These are phyloP conservation scores for Dendrolimus punctatus DNA, from an alignment of 1,140 invertebrate genomes.

Conservation along the genomic window DNA sequence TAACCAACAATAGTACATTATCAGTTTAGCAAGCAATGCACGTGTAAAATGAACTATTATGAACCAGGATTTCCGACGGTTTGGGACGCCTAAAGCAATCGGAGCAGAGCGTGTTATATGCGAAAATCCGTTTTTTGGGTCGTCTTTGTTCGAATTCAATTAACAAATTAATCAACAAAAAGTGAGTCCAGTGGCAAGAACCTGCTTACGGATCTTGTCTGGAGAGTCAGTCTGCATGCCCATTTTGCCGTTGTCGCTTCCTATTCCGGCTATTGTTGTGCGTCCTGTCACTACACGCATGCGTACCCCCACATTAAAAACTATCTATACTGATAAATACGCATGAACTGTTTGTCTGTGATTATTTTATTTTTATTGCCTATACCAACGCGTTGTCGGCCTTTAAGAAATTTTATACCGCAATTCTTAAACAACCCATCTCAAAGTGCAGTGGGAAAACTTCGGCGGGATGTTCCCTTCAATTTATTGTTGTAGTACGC, in stretches of 20 bases:
- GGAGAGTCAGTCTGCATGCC: slow-evolving; percentile 47
- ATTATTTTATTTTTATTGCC: too few species aligned
- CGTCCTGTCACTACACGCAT: slow-evolving; percentile 58
- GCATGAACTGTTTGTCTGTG: too few species aligned
- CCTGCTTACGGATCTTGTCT: slow-evolving; percentile 56
- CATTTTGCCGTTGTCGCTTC: slow-evolving; percentile 59
- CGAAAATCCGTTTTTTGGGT: slow-evolving; percentile 22
- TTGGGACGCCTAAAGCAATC: slow-evolving; percentile 18
- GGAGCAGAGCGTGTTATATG: slow-evolving; percentile 22
- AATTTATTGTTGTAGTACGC: too few species aligned
- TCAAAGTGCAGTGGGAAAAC: too few species aligned
- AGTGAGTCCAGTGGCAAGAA: slow-evolving; percentile 36
- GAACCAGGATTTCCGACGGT: slow-evolving; percentile 52
- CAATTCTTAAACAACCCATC: too few species aligned
- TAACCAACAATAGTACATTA: background rate
- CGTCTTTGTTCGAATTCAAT: slow-evolving; percentile 22
- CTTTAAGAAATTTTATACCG: too few species aligned
- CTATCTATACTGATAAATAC: too few species aligned
- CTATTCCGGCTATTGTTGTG: slow-evolving; percentile 68
- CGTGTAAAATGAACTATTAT: slow-evolving; percentile 27
- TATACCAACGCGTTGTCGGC: too few species aligned
- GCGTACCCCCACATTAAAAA: slow-evolving; percentile 31
- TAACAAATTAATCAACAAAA: slow-evolving; percentile 25
- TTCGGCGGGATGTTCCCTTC: too few species aligned
- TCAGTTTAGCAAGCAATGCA: slow-evolving; percentile 1